These are phyloP conservation scores for Sus cebifrons DNA, from an alignment of 2,797 vertebrate genomes.

Conservation along the genomic window DNA sequence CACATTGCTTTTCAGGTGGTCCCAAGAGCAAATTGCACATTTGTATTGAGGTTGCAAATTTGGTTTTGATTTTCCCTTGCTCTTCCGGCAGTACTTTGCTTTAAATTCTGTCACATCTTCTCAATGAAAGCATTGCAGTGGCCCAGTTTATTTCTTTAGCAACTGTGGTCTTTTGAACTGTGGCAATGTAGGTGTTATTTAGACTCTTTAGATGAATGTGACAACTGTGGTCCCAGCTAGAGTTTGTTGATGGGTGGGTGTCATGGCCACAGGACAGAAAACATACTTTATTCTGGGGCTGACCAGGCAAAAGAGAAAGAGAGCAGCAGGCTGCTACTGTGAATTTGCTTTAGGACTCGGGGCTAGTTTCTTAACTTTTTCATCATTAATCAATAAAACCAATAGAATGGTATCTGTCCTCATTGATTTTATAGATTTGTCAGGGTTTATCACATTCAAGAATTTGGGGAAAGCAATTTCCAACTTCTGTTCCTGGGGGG, in stretches of 20 bases:
- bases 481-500: background rate
- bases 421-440: background rate
- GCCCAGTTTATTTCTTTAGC: slow-evolving; percentile 46
- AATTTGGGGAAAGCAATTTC: background rate
- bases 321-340: background rate
- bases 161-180: background rate
- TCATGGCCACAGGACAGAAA: background rate
- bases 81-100: slow-evolving; percentile 16
- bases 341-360: background rate
- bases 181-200: background rate
- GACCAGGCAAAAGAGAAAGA: rapidly evolving
- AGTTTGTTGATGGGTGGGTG: background rate
- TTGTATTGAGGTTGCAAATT: slow-evolving; percentile 64
- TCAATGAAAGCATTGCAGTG: background rate
- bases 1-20: slow-evolving; percentile 55
- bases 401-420: background rate
- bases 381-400: background rate
- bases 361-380: background rate
- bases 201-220: background rate
- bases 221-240: background rate
- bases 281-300: too few relatives aligned
- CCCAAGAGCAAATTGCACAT: background rate
- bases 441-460: background rate
- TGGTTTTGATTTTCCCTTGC: slow-evolving; percentile 63
- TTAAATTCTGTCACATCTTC: slow-evolving; percentile 26